Evolutionary conservation across 2,797 vertebrate species (phyloP).

Genomic region (Tenualosa thibaudeaui): DNA sequence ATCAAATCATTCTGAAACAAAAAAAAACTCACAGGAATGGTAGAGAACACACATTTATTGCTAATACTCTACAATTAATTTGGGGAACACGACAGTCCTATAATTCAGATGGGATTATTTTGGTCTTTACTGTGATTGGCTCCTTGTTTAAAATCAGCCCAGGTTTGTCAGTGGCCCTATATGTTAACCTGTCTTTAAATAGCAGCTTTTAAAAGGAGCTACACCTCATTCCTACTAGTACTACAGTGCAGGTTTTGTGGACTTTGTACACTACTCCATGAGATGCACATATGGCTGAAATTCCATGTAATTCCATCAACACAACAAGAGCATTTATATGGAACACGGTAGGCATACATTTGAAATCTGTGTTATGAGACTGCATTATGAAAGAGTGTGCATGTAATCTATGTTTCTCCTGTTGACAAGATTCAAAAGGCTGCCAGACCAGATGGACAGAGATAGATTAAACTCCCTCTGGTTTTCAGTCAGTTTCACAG

Average conservation of each 20-base stretch:
- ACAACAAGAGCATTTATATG: not conserved
- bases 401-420: not conserved
- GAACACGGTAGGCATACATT: not conserved
- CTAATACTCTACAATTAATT: no score
- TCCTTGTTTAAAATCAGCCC: no score
- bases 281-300: not conserved
- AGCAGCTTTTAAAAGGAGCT: not conserved
- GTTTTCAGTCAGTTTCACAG: slow-evolving; percentile 16
- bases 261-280: not conserved
- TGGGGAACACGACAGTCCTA: no score
- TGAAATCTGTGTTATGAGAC: slow-evolving; percentile 1
- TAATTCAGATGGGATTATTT: no score
- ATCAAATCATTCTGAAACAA: no score
- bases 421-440: not conserved
- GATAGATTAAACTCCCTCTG: slow-evolving; percentile 28
- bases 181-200: not conserved
- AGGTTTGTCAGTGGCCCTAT: not conserved
- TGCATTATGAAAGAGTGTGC: not conserved
- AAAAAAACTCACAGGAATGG: no score
- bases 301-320: not conserved
- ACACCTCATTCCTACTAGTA: not conserved
- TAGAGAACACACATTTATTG: no score
- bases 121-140: no score
- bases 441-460: slow-evolving; percentile 31
- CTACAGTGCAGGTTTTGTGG: not conserved